A percentile compares a stretch with the other conserved stretches of the same genome.
Conservation (phyloP, 2,888 invertebrate species). For the Nephrotoma appendiculata region DNA sequence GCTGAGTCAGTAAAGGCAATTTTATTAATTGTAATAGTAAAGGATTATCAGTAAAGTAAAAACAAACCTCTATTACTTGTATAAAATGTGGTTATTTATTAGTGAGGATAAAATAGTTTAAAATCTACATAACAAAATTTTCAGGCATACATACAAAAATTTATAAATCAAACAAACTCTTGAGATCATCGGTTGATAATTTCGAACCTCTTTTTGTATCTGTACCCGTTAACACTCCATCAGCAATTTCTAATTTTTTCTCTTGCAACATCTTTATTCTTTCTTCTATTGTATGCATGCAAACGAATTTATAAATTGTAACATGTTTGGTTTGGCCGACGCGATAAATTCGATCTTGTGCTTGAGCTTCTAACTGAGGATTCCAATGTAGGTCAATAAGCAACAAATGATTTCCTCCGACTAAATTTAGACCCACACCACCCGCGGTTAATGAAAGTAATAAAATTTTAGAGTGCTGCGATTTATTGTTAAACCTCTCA, state of each 20-base stretch:
- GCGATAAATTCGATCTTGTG: slow-evolving; percentile 85
- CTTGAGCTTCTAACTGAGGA: slow-evolving; percentile 89
- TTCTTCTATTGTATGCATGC: slow-evolving; percentile 66
- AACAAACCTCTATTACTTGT: no score
- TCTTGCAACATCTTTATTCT: slow-evolving; percentile 68
- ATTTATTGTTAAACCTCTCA: slow-evolving; percentile 50
- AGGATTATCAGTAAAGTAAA: no score
- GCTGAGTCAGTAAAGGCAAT: no score
- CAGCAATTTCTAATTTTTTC: slow-evolving; percentile 61
- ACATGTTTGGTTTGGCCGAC: slow-evolving; percentile 77
- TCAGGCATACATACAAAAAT: neutral
- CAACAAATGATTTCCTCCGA: slow-evolving; percentile 84
- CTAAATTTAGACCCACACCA: slow-evolving; percentile 85
- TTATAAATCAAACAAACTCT: slow-evolving; percentile 48
- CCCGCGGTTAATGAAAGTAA: slow-evolving; percentile 84
- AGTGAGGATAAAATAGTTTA: no score
- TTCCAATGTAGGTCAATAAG: slow-evolving; percentile 93
- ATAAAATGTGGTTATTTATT: no score
- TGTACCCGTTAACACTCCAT: slow-evolving; percentile 59
- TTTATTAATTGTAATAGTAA: no score
- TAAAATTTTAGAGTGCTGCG: slow-evolving; percentile 44
- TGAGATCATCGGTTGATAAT: slow-evolving; percentile 65
- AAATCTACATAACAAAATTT: no score
- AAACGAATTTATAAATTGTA: slow-evolving; percentile 57
- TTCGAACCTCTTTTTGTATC: slow-evolving; percentile 44